Conservation (phyloP, 2,113 vertebrate species). For the Pycnonotus jocosus region DNA sequence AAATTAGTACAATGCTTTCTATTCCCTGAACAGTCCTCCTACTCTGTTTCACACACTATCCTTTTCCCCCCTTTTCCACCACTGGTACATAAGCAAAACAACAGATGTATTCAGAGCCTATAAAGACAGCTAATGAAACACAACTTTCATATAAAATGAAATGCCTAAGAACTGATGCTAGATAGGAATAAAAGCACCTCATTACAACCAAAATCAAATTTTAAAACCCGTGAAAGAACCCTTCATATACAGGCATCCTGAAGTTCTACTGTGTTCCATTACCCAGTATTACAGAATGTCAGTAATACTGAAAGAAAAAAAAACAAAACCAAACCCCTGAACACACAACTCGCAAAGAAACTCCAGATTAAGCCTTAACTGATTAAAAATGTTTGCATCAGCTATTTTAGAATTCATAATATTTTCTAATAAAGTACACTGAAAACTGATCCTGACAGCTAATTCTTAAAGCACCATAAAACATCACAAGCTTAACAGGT, state of each 20-base stretch:
- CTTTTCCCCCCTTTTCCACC: not conserved
- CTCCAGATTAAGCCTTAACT: not conserved
- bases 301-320: not conserved
- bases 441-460: not conserved
- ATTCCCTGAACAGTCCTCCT: not conserved
- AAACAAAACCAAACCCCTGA: not conserved
- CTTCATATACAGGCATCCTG: not conserved
- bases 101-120: not conserved
- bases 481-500: not conserved
- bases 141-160: not conserved
- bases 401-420: not conserved
- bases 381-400: not conserved
- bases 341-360: not conserved
- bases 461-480: not conserved
- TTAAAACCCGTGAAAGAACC: not conserved
- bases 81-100: not conserved
- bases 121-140: not conserved
- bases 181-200: not conserved
- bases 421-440: not conserved
- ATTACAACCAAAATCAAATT: not conserved
- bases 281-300: not conserved
- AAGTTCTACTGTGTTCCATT: not conserved
- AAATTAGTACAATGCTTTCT: not conserved
- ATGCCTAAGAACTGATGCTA: not conserved
- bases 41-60: not conserved